These are phyloP conservation scores for Lamprologus lemairii DNA, from an alignment of 2,113 vertebrate species.

Conservation along the genomic window DNA sequence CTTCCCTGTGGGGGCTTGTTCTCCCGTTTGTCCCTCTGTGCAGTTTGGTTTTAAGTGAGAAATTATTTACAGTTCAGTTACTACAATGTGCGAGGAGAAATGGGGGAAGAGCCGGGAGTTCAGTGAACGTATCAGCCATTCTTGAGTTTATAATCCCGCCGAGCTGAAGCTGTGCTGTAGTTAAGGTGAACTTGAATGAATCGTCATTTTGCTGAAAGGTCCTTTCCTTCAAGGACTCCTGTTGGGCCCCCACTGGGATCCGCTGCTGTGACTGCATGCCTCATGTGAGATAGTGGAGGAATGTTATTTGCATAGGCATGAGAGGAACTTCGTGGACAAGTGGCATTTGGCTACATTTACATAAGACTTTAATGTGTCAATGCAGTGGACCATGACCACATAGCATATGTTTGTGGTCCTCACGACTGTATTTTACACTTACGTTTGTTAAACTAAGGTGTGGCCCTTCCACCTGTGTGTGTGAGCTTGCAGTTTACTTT, in stretches of 20 bases:
- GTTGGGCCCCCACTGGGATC: conserved; percentile 4
- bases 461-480: not conserved
- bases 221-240: not conserved
- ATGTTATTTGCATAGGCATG: not conserved
- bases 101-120: not conserved
- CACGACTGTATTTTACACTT: not conserved
- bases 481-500: not conserved
- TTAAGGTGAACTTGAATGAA: not conserved
- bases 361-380: not conserved
- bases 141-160: not conserved
- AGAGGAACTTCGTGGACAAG: not conserved
- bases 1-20: not conserved
- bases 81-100: not conserved
- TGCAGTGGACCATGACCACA: not conserved
- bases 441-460: not conserved
- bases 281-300: not conserved
- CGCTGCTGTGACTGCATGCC: not conserved
- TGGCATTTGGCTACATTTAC: not conserved
- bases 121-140: conserved; percentile 26
- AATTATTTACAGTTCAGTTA: not conserved
- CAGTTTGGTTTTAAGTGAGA: not conserved
- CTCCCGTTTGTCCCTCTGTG: not conserved
- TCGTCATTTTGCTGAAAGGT: not conserved
- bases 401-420: not conserved
- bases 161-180: not conserved